Evolutionary conservation across 1,140 invertebrate genomes (phyloP).

Genomic region (Eriosoma lanigerum): DNA sequence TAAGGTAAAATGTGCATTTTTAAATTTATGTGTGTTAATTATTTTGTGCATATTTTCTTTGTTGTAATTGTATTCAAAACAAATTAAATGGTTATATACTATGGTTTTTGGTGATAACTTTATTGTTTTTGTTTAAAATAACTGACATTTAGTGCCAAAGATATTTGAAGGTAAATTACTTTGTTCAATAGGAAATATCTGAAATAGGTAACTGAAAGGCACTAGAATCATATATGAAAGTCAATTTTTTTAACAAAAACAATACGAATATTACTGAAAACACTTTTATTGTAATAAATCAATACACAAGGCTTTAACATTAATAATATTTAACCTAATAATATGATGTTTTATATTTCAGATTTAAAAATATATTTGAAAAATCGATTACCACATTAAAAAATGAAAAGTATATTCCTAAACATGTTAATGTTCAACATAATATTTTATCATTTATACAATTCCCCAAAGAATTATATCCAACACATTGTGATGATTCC

Average conservation of each 20-base stretch:
- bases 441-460: conserved; percentile 25
- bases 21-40: neutral
- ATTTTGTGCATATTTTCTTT: neutral
- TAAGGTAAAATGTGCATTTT: conserved; percentile 11
- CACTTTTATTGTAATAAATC: too few species aligned
- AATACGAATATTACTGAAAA: too few species aligned
- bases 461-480: conserved; percentile 28
- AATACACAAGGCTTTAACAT: neutral
- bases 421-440: conserved; percentile 3
- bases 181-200: too few species aligned
- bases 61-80: neutral
- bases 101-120: neutral
- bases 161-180: too few species aligned
- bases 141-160: too few species aligned
- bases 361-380: conserved; percentile 14
- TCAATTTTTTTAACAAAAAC: too few species aligned
- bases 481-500: neutral
- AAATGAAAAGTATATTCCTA: neutral
- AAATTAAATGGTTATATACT: neutral
- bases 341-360: neutral
- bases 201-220: too few species aligned
- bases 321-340: neutral
- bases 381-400: conserved; percentile 25
- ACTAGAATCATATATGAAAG: too few species aligned
- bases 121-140: neutral